Evolutionary conservation across 2,888 invertebrate genomes (phyloP).

Genomic region (Oxyscelio sp.): DNA sequence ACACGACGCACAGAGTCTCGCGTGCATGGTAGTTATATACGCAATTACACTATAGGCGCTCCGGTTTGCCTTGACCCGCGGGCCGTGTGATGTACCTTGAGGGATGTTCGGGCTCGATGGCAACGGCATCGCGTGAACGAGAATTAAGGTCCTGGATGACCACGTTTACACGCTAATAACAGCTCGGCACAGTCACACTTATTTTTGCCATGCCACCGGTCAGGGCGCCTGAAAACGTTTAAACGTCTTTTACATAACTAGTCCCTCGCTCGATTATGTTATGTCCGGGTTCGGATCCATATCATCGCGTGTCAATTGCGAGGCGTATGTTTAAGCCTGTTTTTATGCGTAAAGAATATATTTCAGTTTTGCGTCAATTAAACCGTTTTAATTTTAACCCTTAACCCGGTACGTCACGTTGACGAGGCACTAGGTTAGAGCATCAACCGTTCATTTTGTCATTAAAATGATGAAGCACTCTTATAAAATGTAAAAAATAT

Average conservation of each 20-base stretch:
- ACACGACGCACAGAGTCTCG: slow-evolving; percentile 44
- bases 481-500: slow-evolving; percentile 32
- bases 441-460: slow-evolving; percentile 51
- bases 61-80: slow-evolving; percentile 84
- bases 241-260: slow-evolving; percentile 72
- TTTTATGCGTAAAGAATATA: slow-evolving; percentile 27
- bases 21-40: slow-evolving; percentile 68
- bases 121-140: slow-evolving; percentile 67
- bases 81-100: slow-evolving; percentile 81
- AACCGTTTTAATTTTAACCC: slow-evolving; percentile 43
- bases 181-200: slow-evolving; percentile 76
- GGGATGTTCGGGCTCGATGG: slow-evolving; percentile 79
- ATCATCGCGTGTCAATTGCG: slow-evolving; percentile 53
- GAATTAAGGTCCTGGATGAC: slow-evolving; percentile 82
- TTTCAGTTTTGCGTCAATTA: slow-evolving; percentile 37
- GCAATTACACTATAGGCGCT: slow-evolving; percentile 72
- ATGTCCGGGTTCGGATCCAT: slow-evolving; percentile 50
- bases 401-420: slow-evolving; percentile 42
- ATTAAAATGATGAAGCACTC: slow-evolving; percentile 38
- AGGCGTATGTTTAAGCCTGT: slow-evolving; percentile 20
- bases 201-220: slow-evolving; percentile 70
- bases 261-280: slow-evolving; percentile 55
- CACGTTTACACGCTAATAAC: slow-evolving; percentile 76
- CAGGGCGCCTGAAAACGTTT: slow-evolving; percentile 62
- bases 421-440: slow-evolving; percentile 18